Evolutionary conservation across 2,888 invertebrate species (phyloP).

Genomic region (Perizoma flavofasciatum): DNA sequence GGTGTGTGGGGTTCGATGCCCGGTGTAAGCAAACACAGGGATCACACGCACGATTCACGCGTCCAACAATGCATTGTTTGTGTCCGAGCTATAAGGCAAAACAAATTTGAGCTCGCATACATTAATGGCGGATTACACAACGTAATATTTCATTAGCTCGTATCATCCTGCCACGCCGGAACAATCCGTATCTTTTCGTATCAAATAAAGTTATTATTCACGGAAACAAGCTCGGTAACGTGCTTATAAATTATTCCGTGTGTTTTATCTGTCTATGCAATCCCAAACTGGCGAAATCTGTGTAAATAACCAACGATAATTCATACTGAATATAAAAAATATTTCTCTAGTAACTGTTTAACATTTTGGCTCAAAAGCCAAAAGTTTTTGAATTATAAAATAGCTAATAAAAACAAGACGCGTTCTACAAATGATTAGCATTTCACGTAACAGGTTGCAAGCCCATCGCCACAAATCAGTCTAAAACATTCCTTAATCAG

Average conservation of each 20-base stretch:
- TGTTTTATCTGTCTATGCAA: slow-evolving; percentile 24
- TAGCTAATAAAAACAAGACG: neutral
- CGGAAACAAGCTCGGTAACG: slow-evolving; percentile 21
- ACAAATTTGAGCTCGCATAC: slow-evolving; percentile 54
- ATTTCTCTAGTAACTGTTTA: too few relatives aligned
- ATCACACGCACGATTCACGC: slow-evolving; percentile 58
- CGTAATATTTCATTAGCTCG: slow-evolving; percentile 49
- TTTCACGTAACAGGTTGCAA: too few relatives aligned
- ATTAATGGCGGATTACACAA: slow-evolving; percentile 54
- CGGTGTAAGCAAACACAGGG: slow-evolving; percentile 54
- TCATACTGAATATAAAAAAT: too few relatives aligned
- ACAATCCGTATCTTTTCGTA: slow-evolving; percentile 18
- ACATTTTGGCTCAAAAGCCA: neutral
- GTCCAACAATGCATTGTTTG: slow-evolving; percentile 62
- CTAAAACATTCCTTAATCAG: slow-evolving; percentile 22
- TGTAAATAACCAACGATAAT: neutral
- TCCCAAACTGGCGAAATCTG: slow-evolving; percentile 7
- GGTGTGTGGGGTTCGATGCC: slow-evolving; percentile 65
- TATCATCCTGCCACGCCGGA: slow-evolving; percentile 31
- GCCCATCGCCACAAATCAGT: too few relatives aligned
- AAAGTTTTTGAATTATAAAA: neutral
- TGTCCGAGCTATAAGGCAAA: slow-evolving; percentile 54
- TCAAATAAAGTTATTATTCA: slow-evolving; percentile 28
- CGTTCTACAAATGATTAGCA: too few relatives aligned
- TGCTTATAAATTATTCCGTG: slow-evolving; percentile 22